phyloP scores from a whole-genome alignment of 1,140 invertebrate species.

The Drosophila yakuba region DNA sequence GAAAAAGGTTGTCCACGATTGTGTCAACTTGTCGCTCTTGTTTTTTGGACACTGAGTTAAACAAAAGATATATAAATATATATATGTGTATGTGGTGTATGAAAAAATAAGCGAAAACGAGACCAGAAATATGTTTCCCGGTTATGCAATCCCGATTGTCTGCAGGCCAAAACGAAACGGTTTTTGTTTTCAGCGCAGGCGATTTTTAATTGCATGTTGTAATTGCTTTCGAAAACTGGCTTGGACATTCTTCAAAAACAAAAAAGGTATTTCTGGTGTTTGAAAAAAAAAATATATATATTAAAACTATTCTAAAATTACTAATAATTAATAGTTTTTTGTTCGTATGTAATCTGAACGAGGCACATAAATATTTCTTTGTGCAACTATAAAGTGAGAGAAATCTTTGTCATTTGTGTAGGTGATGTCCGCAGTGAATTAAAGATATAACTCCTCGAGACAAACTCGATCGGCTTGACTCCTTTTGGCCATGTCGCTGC shows the following conservation, averaged over 20 bases:
- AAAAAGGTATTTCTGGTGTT: background rate
- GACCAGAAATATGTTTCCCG: constrained; percentile 18
- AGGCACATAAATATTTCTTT: background rate
- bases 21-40: constrained; percentile 23
- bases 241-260: background rate
- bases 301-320: background rate
- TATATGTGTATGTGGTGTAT: background rate
- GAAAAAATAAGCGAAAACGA: constrained; percentile 1
- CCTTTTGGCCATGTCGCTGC: constrained; percentile 21
- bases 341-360: too few species aligned
- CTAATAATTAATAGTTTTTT: too few species aligned
- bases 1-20: constrained; percentile 25
- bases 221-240: constrained; percentile 14
- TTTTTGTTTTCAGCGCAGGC: constrained; percentile 3
- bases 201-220: constrained; percentile 10
- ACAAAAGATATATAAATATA: constrained; percentile 16
- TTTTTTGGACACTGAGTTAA: background rate
- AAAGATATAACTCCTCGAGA: constrained; percentile 6
- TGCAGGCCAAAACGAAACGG: constrained; percentile 1
- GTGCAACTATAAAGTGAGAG: background rate
- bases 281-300: background rate
- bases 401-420: background rate
- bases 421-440: background rate
- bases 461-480: constrained; percentile 10
- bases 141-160: constrained; percentile 13